Evolutionary conservation across 2,797 vertebrate species (phyloP), one percentile per base, ranked within the genome.

Genomic region (Coregonus ussuriensis): DNA sequence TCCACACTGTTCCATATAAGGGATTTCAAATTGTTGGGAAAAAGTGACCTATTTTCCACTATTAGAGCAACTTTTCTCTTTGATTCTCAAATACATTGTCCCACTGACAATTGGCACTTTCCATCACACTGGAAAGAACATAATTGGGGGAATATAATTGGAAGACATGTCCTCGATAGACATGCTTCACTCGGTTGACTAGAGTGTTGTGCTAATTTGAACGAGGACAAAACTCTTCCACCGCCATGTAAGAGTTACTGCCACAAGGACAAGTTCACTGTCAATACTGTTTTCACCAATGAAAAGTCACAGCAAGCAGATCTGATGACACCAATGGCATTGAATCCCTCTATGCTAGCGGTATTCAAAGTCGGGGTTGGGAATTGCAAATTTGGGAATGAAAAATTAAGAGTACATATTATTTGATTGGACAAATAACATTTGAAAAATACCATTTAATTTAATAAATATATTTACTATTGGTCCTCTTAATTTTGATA

Each of bases 131-230:
- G 59, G 51, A 71, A 71, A 51, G 13, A 71, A 51, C 47, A 51
- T 71, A 11, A 53, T 71, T 51, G 41, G n/a, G 41, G 13, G 51
- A 53, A 13, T 35, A 56, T 72, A 72, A 72, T 56, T 56, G 52
- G 51, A 15, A 33, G 71, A 53, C 29, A 3, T 11, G 68, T 18
- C 51, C 15, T 41, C n/a, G 29, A 72, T 18, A 29, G 51, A 72
- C 51, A 13, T 31, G 70, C 70, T 71, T 47, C 5, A 21, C 21
- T 18, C 37, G 21, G 35, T 47, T 71, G 41, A 71, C 25, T 41
- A 21, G n/a, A 2, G n/a, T 3, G 51, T 47, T 25, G 25, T 25
- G 25, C 25, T 25, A 25, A 25, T 25, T 71, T 71, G 21, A 71
- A 52, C 70, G 6, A 25, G 47, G 70, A 53, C 3, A n/a, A 52